phyloP scores from a whole-genome alignment of 2,888 invertebrate genomes.

The Amphiduros pacificus region DNA sequence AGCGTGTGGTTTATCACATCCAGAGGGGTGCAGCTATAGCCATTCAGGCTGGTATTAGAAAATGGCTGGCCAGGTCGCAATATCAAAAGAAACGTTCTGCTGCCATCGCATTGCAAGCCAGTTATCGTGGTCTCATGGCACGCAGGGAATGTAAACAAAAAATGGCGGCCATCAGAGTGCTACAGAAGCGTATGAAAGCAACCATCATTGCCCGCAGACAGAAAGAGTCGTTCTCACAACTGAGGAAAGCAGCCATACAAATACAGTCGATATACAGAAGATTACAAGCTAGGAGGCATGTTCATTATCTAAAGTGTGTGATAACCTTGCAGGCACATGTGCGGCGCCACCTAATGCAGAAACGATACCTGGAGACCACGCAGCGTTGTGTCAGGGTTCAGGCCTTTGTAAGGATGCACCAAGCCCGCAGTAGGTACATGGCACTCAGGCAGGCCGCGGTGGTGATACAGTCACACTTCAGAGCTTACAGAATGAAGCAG shows the following conservation, averaged over 20 bases:
- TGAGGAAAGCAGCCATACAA: constrained; percentile 17
- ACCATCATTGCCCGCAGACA: no score
- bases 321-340: no score
- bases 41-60: background rate
- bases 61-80: constrained; percentile 2
- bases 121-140: constrained; percentile 46
- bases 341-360: no score
- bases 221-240: background rate
- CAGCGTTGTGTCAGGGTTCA: background rate
- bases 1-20: no score
- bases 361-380: background rate
- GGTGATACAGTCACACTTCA: background rate
- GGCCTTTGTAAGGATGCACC: background rate
- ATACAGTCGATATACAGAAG: background rate
- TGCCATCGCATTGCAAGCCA: constrained; percentile 54
- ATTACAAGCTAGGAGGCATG: no score
- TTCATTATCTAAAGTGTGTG: no score
- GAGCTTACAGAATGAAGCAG: no score
- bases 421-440: no score
- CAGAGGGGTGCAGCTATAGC: no score
- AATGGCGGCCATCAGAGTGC: background rate
- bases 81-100: constrained; percentile 32
- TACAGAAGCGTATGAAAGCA: no score
- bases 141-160: background rate
- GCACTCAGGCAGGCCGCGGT: background rate